Evolutionary conservation across 1,140 invertebrate species (phyloP), one percentile per base, ranked within the genome.

Genomic region (Rhyzopertha dominica): DNA sequence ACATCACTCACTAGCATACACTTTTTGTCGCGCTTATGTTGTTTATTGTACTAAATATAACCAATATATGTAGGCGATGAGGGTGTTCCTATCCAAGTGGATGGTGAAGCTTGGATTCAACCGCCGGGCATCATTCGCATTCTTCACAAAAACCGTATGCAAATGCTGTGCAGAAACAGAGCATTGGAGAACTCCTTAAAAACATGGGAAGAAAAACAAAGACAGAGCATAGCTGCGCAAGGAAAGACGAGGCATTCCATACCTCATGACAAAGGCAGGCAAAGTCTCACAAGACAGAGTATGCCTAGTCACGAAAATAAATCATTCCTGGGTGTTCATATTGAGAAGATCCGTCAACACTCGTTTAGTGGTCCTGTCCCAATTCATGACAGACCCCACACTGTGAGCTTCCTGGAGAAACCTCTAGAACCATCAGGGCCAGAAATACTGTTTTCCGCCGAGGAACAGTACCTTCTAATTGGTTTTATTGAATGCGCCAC

Each of bases 101-200:
- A 98, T 68, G 94, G 95, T 0, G 95, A 98, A 72, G 93, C 95
- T 7, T 98, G 95, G 95, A 75, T 96, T n/a, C 94, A 98, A 69
- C 90, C 90, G 1, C 93, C 95, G 0, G 94, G 94, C 19, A 90
- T 93, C 57, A 93, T 98, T 54, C 79, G 90, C 29, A 95, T 98
- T 41, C 82, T 95, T 53, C 94, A 97, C 67, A 97, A 97, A 71
- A 98, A 97, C 71, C 76, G 93, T 46, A 92, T 95, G 63, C 93
- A 95, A 72, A 94, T 98, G 85, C 70, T 98, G 3, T 93, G 87
- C 55, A 73, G 93, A 32, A 95, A 95, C 65, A 75, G 91, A 54
- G 82, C 84, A 20, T 74, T 97, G 50, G 94, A 97, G 69, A 85
- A 84, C 26, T 90, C 90, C 3, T 69, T 96, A 17, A 84, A 85